Base-by-base conservation (phyloP, 2,888 invertebrate species). In the Agriopis leucophaearia region DNA sequence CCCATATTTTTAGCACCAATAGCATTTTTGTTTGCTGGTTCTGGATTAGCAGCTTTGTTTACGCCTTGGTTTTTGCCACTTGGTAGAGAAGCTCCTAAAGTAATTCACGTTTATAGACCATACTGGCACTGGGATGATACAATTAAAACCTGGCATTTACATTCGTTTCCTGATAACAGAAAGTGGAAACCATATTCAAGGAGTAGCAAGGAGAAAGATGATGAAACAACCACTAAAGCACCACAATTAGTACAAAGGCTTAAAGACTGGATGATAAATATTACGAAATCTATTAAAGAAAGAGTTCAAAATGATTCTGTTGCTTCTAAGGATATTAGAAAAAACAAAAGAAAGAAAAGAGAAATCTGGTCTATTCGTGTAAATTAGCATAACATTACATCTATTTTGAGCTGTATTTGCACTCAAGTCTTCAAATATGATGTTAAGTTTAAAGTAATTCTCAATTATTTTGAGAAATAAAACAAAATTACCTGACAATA, bases 1-100 rank as follows among this genome's bases (percentile, higher is more conserved):
- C 94, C 96, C 62, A 76, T 96, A 77, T 84, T 95, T 59, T 88
- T 96, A 54, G 94, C 96, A 0, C 96, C 96, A 0, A 84, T 96
- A 55, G 94, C 95, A 0, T 88, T 96, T 59, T 87, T 96, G 47
- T 94, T 96, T 57, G 94, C 95, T 0, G 94, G 96, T 0, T 94
- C 96, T 13, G 95, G 96, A 0, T 81, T 95, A 15, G 94, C 95
- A 0, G 92, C 96, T 0, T 91, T 96, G 52, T 86, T 96, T 71
- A 95, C 96, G 64, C 96, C 96, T 0, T 96, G 95, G 94, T 94
- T 95, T 74, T 89, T 96, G 69, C 95, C 96, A 0, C 73, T 83
- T 10, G 94, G 85, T 1, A 86, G 94, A 74, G 87, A 92, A 77
- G 88, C 92, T 18, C 90, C 92, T 9, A 86, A 90, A 77, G 66